Evolutionary conservation across 2,888 invertebrate genomes (phyloP).

Genomic region (Volucella inflata): DNA sequence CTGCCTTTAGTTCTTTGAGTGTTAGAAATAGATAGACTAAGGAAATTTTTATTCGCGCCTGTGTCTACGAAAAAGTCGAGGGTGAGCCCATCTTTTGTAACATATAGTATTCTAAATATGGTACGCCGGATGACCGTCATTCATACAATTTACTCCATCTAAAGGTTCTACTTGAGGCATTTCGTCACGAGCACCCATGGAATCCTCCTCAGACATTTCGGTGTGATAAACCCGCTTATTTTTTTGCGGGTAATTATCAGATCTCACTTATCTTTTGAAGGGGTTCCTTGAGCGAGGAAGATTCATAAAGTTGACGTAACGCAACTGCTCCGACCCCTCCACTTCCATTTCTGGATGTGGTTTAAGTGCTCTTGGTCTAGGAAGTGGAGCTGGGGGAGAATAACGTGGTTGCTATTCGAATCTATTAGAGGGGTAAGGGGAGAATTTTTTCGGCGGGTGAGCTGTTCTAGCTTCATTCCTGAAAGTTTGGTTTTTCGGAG

Average conservation of each 20-base stretch:
- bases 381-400: background rate
- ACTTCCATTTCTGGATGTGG: constrained; percentile 21
- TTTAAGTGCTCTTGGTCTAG: background rate
- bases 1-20: too few species aligned
- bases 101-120: too few species aligned
- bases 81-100: too few species aligned
- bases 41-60: too few species aligned
- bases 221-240: background rate
- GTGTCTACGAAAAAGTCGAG: too few species aligned
- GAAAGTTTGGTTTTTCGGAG: constrained; percentile 18
- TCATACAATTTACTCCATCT: too few species aligned
- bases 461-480: background rate
- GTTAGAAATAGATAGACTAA: too few species aligned
- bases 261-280: too few species aligned
- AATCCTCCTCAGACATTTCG: background rate
- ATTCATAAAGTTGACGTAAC: constrained; percentile 25
- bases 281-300: background rate
- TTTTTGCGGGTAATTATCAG: background rate
- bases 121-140: too few species aligned
- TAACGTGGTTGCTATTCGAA: background rate
- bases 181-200: too few species aligned
- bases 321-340: background rate
- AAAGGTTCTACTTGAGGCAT: too few species aligned
- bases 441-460: background rate
- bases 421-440: background rate